A percentile compares a stretch with the other conserved stretches of the same genome.
These are phyloP conservation scores for Bujurquina vittata DNA, from an alignment of 2,113 vertebrate species.

Conservation along the genomic window DNA sequence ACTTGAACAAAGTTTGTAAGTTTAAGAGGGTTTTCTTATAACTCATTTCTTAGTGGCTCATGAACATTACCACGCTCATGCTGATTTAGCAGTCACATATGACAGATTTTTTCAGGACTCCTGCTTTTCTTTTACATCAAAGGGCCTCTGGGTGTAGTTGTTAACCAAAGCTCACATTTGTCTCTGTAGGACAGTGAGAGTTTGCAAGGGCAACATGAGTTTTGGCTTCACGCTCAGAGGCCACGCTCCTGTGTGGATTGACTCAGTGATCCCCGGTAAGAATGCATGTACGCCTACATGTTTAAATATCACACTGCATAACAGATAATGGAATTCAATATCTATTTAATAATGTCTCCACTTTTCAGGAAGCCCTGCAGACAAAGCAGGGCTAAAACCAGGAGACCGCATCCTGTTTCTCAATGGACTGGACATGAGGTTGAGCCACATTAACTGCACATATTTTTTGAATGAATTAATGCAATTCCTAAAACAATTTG, in stretches of 20 bases:
- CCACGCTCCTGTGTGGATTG: slow-evolving; percentile 97
- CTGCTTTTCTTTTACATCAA: not conserved
- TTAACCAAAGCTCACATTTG: slow-evolving; percentile 22
- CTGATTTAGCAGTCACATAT: not conserved
- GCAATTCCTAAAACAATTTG: not conserved
- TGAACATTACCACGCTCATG: not conserved
- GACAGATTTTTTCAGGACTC: not conserved
- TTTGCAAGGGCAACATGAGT: slow-evolving; percentile 96
- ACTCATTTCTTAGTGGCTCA: not conserved
- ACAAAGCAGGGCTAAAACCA: slow-evolving; percentile 91
- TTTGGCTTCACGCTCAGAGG: slow-evolving; percentile 96
- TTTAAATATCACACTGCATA: not conserved
- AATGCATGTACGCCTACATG: not conserved
- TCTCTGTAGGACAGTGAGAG: slow-evolving; percentile 88
- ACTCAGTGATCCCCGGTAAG: slow-evolving; percentile 94
- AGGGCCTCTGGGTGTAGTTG: not conserved
- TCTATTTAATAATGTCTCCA: not conserved
- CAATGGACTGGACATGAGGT: slow-evolving; percentile 99
- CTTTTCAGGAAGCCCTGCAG: slow-evolving; percentile 90
- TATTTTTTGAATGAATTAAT: not conserved
- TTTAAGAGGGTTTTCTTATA: not conserved
- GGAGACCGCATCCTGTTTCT: slow-evolving; percentile 96
- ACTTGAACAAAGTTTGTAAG: not conserved
- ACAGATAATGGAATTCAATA: not conserved
- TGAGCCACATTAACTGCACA: slow-evolving; percentile 9